A percentile compares a stretch with the other conserved stretches of the same genome.
Evolutionary conservation across 2,113 vertebrate genomes (phyloP).

Genomic region (Paralichthys olivaceus): DNA sequence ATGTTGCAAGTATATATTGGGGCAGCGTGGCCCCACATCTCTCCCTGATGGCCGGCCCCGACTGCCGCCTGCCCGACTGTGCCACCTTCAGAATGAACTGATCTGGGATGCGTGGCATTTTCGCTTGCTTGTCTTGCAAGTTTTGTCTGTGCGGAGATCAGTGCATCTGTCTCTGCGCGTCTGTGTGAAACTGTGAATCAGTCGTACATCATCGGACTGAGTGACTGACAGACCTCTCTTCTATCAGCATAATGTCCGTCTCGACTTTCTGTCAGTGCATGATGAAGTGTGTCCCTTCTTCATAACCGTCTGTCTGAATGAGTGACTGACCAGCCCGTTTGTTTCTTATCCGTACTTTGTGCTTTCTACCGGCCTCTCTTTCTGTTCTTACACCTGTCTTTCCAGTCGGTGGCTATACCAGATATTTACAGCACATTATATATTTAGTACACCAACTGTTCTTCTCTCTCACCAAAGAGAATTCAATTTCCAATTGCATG

Average conservation of each 20-base stretch:
- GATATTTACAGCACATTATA: slow-evolving; percentile 4
- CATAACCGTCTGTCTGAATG: slow-evolving; percentile 44
- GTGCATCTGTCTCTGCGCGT: slow-evolving; percentile 7
- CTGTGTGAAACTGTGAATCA: slow-evolving; percentile 27
- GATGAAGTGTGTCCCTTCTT: slow-evolving; percentile 28
- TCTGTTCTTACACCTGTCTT: slow-evolving; percentile 4
- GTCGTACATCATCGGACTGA: slow-evolving; percentile 21
- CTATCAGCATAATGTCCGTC: slow-evolving; percentile 46
- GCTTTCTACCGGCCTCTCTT: background rate
- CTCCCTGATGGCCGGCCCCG: slow-evolving; percentile 70
- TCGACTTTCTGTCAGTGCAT: slow-evolving; percentile 35
- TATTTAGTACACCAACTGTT: background rate
- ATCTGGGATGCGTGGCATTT: slow-evolving; percentile 38
- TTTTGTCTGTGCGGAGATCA: slow-evolving; percentile 29
- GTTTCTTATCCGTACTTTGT: slow-evolving; percentile 11
- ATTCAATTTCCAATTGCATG: background rate
- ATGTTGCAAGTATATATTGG: slow-evolving; percentile 74
- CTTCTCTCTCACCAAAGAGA: background rate
- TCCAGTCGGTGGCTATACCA: background rate
- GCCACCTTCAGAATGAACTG: slow-evolving; percentile 60
- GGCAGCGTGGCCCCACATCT: slow-evolving; percentile 59
- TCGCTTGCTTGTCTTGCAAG: slow-evolving; percentile 16
- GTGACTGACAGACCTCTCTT: slow-evolving; percentile 24
- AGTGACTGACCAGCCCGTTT: slow-evolving; percentile 36
- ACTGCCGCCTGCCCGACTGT: slow-evolving; percentile 64